phyloP scores from a whole-genome alignment of 1,140 invertebrate genomes.

The Drosophila biarmipes region DNA sequence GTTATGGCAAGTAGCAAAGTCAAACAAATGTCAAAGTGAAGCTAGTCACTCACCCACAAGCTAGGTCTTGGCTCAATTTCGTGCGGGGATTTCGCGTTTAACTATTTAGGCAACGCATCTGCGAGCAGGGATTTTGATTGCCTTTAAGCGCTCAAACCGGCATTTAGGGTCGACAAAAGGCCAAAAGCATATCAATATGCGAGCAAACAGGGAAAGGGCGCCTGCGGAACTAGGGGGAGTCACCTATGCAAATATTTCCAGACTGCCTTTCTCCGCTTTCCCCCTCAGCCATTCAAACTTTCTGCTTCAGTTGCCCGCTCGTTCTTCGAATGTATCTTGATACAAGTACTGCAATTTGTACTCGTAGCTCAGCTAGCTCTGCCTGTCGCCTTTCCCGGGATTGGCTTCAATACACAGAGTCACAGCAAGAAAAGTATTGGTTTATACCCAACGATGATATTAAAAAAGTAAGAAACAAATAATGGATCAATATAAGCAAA shows the following conservation, averaged over 20 bases:
- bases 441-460: too few relatives aligned
- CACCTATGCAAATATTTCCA: slow-evolving; percentile 68
- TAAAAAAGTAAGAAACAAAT: too few relatives aligned
- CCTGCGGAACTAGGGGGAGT: not conserved
- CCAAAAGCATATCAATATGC: slow-evolving; percentile 60
- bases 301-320: slow-evolving; percentile 50
- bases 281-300: slow-evolving; percentile 28
- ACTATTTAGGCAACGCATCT: slow-evolving; percentile 49
- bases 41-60: not conserved
- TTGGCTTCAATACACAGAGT: slow-evolving; percentile 14
- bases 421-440: not conserved
- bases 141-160: slow-evolving; percentile 25
- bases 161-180: slow-evolving; percentile 56
- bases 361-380: slow-evolving; percentile 39
- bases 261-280: slow-evolving; percentile 5
- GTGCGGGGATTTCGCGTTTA: slow-evolving; percentile 27
- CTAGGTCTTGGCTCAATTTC: slow-evolving; percentile 25
- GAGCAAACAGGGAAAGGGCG: slow-evolving; percentile 18
- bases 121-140: slow-evolving; percentile 31
- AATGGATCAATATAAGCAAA: too few relatives aligned
- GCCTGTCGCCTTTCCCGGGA: slow-evolving; percentile 17
- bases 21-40: slow-evolving; percentile 54
- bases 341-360: slow-evolving; percentile 80
- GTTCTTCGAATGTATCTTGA: slow-evolving; percentile 73
- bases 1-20: slow-evolving; percentile 33